Conservation (phyloP, 2,888 invertebrate genomes). For the Agrochola circellaris region DNA sequence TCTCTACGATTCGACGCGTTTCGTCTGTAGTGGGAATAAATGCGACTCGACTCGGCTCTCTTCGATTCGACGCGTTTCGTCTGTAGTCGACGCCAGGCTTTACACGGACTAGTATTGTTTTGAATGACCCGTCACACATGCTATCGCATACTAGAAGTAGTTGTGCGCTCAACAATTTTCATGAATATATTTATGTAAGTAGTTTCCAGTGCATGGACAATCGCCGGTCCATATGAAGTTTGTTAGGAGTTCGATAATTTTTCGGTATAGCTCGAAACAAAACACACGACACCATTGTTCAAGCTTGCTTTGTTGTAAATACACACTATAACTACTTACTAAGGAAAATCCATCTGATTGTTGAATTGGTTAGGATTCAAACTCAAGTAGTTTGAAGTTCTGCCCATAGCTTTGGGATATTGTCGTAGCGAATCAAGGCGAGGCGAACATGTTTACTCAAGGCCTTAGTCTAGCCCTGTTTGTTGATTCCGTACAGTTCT, state of each 20-base stretch:
- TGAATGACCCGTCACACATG: background rate
- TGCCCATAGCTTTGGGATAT: constrained; percentile 59
- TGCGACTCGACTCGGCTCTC: too few relatives aligned
- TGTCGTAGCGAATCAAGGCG: constrained; percentile 59
- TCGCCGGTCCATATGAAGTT: background rate
- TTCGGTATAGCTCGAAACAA: background rate
- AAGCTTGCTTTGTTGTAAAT: constrained; percentile 24
- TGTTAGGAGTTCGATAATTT: background rate
- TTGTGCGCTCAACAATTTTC: background rate
- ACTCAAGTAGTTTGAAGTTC: constrained; percentile 62
- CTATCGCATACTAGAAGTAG: background rate
- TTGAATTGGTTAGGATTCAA: constrained; percentile 49
- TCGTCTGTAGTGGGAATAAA: too few relatives aligned
- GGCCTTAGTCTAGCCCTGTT: constrained; percentile 49
- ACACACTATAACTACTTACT: constrained; percentile 24
- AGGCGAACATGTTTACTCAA: constrained; percentile 51
- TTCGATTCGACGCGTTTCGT: too few relatives aligned
- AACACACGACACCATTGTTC: background rate
- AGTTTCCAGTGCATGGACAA: background rate
- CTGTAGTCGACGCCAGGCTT: too few relatives aligned
- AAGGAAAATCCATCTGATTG: constrained; percentile 51
- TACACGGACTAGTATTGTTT: too few relatives aligned
- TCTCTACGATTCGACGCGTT: too few relatives aligned
- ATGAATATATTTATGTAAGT: background rate
- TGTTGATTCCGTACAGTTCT: constrained; percentile 54